These are phyloP conservation scores for Nibea coibor DNA, from an alignment of 2,113 vertebrate genomes.

Conservation along the genomic window DNA sequence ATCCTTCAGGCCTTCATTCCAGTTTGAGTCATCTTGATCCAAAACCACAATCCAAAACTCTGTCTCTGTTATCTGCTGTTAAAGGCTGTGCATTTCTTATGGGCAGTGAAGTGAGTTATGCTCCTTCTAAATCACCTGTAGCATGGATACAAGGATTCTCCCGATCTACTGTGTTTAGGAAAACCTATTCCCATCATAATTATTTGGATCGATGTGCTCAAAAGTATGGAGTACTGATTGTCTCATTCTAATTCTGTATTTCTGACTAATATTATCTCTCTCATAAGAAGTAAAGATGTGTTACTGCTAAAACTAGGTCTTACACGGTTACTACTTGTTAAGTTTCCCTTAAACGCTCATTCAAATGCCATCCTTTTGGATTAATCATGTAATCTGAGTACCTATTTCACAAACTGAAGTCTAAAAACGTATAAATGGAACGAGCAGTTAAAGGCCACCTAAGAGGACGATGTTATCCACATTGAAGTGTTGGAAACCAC, in stretches of 20 bases:
- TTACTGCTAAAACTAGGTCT: background rate
- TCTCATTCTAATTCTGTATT: background rate
- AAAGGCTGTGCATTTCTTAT: background rate
- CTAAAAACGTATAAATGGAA: background rate
- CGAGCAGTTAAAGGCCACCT: background rate
- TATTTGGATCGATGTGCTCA: background rate
- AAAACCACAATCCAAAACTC: background rate
- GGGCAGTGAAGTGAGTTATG: background rate
- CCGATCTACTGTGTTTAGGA: background rate
- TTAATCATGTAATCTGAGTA: background rate
- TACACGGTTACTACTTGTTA: background rate
- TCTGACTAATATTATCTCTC: background rate
- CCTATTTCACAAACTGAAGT: background rate
- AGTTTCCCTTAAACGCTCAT: background rate
- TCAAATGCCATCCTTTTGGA: background rate
- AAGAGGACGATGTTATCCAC: constrained; percentile 2
- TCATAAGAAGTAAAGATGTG: background rate
- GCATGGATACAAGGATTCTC: background rate
- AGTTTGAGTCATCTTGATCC: constrained; percentile 32
- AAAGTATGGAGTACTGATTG: background rate
- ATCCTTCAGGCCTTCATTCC: constrained; percentile 49
- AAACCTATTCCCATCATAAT: background rate
- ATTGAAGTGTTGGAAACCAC: constrained; percentile 25
- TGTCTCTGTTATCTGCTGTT: background rate
- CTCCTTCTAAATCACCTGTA: background rate